Conservation (phyloP, 2,113 vertebrate genomes). For the Ivindomyrus marchei region DNA sequence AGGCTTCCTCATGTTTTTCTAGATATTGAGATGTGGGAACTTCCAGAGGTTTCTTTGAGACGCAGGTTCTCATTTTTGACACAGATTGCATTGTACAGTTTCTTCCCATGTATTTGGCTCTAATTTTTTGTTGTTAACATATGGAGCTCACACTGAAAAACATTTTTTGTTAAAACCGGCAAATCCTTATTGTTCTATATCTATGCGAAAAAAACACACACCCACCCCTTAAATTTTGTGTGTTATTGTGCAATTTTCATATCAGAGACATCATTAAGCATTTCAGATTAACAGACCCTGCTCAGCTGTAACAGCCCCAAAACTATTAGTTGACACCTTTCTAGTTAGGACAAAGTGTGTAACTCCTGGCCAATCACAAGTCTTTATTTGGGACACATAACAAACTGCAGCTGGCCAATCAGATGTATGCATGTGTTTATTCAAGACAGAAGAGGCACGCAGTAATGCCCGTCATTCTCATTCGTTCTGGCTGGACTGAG, state of each 20-base stretch:
- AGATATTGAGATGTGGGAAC: background rate
- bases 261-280: background rate
- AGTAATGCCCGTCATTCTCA: background rate
- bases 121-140: background rate
- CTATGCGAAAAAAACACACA: background rate
- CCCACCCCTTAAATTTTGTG: background rate
- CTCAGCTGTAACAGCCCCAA: background rate
- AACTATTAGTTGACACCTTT: background rate
- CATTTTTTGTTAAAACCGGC: background rate
- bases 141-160: background rate
- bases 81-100: background rate
- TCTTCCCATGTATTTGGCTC: background rate
- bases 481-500: background rate
- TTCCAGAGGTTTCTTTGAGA: background rate
- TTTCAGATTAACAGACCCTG: background rate
- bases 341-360: background rate
- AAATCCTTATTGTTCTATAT: background rate
- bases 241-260: background rate
- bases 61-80: background rate
- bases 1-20: background rate
- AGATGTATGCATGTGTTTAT: background rate
- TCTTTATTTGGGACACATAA: background rate
- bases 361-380: background rate
- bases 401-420: background rate
- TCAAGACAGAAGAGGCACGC: background rate